Evolutionary conservation across 2,888 invertebrate species (phyloP).

Genomic region (Pimpla rufipes): DNA sequence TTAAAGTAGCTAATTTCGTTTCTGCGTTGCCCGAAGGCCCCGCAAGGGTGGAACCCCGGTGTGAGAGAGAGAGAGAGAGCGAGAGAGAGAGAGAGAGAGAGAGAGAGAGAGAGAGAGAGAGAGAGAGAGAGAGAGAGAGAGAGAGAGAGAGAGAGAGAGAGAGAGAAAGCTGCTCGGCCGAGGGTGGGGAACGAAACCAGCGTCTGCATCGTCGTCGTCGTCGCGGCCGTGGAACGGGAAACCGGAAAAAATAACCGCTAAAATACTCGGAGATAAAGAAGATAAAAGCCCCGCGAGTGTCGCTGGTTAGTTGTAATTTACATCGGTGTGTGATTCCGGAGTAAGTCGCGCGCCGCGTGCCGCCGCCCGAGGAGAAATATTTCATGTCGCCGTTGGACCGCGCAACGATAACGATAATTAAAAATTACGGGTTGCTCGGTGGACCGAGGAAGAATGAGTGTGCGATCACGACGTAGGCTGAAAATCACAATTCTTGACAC

Average conservation of each 20-base stretch:
- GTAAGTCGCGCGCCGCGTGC: conserved; percentile 74
- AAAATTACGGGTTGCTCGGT: conserved; percentile 79
- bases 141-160: no score
- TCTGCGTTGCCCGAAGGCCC: conserved; percentile 73
- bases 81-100: conserved; percentile 1
- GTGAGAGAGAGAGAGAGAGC: no score
- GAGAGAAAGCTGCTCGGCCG: conserved; percentile 39
- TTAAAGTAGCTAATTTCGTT: conserved; percentile 84
- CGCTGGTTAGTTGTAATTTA: conserved; percentile 83
- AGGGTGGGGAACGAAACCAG: conserved; percentile 40
- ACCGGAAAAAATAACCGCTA: conserved; percentile 84
- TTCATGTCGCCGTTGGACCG: conserved; percentile 77
- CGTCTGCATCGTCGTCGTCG: conserved; percentile 65
- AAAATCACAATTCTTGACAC: conserved; percentile 24
- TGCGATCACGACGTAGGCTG: conserved; percentile 1
- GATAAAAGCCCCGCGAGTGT: conserved; percentile 82
- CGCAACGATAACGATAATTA: conserved; percentile 84
- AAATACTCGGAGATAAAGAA: conserved; percentile 85
- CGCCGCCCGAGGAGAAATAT: conserved; percentile 78
- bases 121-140: conserved; percentile 25
- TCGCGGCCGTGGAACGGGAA: conserved; percentile 67
- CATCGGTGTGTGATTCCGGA: conserved; percentile 84
- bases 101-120: not conserved
- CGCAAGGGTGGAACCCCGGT: conserved; percentile 58
- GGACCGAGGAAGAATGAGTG: conserved; percentile 64